Percentiles rank a stretch among this genome's conserved stretches.
Evolutionary conservation across 2,797 vertebrate species (phyloP).

Genomic region (Aulostomus chinensis): DNA sequence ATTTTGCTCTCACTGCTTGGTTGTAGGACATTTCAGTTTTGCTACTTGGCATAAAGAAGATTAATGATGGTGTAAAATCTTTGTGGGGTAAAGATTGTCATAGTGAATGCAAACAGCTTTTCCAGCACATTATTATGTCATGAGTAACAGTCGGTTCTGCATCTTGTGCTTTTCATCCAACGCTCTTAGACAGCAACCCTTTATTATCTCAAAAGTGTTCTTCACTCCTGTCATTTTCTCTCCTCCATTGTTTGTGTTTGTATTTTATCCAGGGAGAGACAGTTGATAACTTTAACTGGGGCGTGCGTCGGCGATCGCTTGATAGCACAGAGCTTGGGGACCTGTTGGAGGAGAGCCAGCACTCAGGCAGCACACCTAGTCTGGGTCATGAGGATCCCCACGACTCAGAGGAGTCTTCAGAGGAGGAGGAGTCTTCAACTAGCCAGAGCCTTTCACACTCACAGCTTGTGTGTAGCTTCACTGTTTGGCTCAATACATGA

Average conservation of each 20-base stretch:
- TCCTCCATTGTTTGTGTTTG: constrained; percentile 42
- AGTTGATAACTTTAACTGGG: constrained; percentile 99
- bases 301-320: constrained; percentile 94
- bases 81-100: constrained; percentile 9
- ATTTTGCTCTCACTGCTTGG: constrained; percentile 60
- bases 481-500: not conserved
- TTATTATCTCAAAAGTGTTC: constrained; percentile 11
- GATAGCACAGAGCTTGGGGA: constrained; percentile 96
- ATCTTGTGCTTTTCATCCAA: constrained; percentile 57
- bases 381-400: constrained; percentile 88
- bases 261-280: constrained; percentile 89
- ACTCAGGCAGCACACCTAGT: constrained; percentile 93
- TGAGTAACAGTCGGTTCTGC: constrained; percentile 54
- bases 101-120: constrained; percentile 18
- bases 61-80: constrained; percentile 14
- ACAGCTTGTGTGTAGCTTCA: constrained; percentile 73
- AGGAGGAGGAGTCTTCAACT: constrained; percentile 91
- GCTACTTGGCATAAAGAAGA: constrained; percentile 18
- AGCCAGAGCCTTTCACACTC: constrained; percentile 95
- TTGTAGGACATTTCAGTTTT: constrained; percentile 46
- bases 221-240: too few relatives aligned
- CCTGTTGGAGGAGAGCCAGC: constrained; percentile 92
- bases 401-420: constrained; percentile 94
- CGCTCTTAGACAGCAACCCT: constrained; percentile 14
- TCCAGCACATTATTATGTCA: constrained; percentile 39